phyloP scores from a whole-genome alignment of 2,113 vertebrate species.

The Leptodactylus fuscus region DNA sequence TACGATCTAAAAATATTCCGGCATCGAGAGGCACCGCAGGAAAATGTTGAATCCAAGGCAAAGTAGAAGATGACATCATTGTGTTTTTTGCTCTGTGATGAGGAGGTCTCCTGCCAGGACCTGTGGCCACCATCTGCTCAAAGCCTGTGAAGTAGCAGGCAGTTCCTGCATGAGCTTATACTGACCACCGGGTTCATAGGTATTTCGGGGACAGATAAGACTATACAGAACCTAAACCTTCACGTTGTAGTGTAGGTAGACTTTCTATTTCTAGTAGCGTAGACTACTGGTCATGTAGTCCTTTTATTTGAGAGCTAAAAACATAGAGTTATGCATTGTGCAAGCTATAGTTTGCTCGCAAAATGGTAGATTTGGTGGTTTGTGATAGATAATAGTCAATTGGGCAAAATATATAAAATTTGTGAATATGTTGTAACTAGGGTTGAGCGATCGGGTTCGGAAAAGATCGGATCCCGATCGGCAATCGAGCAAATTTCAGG shows the following conservation, averaged over 20 bases:
- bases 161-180: constrained; percentile 40
- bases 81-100: neutral
- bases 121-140: constrained; percentile 38
- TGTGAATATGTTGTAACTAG: no score
- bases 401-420: no score
- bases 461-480: no score
- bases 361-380: no score
- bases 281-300: neutral
- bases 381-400: no score
- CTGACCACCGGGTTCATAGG: neutral
- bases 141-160: constrained; percentile 15
- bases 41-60: neutral
- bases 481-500: no score
- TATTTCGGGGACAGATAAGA: neutral
- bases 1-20: neutral
- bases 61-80: neutral
- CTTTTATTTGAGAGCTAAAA: no score
- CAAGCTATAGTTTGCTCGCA: no score
- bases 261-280: neutral
- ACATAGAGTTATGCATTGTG: no score
- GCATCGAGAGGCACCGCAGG: neutral
- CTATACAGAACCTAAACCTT: neutral
- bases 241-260: neutral
- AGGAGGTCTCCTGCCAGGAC: neutral
- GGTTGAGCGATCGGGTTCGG: no score